These are phyloP conservation scores for Aspidoscelis tigris DNA, from an alignment of 2,113 vertebrate genomes.

Conservation along the genomic window DNA sequence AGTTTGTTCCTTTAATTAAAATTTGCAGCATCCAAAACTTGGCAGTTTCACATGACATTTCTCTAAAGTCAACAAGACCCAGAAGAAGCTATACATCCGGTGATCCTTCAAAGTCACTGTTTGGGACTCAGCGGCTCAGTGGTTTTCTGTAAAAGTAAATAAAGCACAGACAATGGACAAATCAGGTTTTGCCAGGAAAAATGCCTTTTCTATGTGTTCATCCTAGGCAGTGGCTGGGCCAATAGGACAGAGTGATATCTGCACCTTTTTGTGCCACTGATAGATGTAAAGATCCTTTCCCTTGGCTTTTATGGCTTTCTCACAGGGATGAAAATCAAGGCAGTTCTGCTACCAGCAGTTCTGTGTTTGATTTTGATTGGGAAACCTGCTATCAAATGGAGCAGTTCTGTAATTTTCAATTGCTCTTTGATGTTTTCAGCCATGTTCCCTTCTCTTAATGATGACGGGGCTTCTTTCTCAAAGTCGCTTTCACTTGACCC, in stretches of 20 bases:
- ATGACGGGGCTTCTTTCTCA: no score
- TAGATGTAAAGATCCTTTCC: constrained; percentile 81
- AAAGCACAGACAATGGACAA: neutral
- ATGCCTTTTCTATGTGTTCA: constrained; percentile 77
- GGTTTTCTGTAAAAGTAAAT: neutral
- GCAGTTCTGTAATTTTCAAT: constrained; percentile 86
- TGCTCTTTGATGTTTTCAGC: constrained; percentile 83
- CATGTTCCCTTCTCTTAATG: constrained; percentile 72
- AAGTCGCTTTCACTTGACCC: no score
- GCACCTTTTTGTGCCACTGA: constrained; percentile 87
- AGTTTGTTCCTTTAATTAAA: constrained; percentile 26
- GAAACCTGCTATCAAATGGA: constrained; percentile 90
- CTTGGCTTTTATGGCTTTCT: constrained; percentile 83
- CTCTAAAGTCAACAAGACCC: neutral
- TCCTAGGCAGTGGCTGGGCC: constrained; percentile 79
- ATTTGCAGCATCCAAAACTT: constrained; percentile 8
- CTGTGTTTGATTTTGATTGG: constrained; percentile 90
- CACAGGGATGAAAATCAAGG: constrained; percentile 85
- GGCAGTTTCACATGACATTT: neutral
- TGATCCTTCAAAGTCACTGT: neutral
- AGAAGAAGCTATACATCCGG: neutral
- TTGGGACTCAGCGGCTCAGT: neutral
- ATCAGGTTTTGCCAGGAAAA: constrained; percentile 86
- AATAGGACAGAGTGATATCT: constrained; percentile 84
- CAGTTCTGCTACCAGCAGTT: constrained; percentile 91